Evolutionary conservation across 2,113 vertebrate species (phyloP), one percentile per base, ranked within the genome.

Genomic region (Panthera leo): DNA sequence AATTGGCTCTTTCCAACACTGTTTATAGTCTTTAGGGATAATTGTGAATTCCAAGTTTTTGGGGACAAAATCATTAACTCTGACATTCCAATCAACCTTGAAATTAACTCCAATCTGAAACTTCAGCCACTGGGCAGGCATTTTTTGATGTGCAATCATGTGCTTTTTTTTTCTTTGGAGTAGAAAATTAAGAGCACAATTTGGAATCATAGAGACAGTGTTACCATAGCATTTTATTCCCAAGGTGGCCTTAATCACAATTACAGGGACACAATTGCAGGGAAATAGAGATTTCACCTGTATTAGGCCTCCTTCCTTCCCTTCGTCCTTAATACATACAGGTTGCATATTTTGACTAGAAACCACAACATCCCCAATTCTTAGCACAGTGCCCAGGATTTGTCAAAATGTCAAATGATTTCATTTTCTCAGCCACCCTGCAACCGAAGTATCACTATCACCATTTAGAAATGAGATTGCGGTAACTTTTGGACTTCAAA

Each of bases 41-140:
- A 98, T 98, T 94, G 95, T 1, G 2, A 95, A 94, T 93, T 85
- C 73, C 82, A 97, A 91, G 91, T 83, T 98, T 95, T 94, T 0
- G 39, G 71, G 94, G 91, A 85, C 91, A 96, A 97, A 97, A 92
- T 92, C 94, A 97, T 98, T 97, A 97, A 89, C 94, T 97, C 65
- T 97, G 95, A 98, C 98, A 93, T 94, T 91, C 89, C 65, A 97
- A 95, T 97, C 93, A 96, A 97, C 71, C 94, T 97, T 96, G 93
- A 97, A 97, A 97, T 97, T 96, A 96, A 97, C 39, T 96, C 78
- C 67, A 95, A 63, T 91, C 85, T 94, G 96, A 97, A 94, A 88
- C 76, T 78, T 91, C 31, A 97, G 93, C 93, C 96, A 96, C 88
- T 27, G n/a, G 92, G 39, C n/a, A 91, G 94, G 73, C 23, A 2